Percentiles rank a stretch among this genome's conserved stretches.
These are phyloP conservation scores for Botia kubotai DNA, from an alignment of 2,797 vertebrate genomes.

Conservation along the genomic window DNA sequence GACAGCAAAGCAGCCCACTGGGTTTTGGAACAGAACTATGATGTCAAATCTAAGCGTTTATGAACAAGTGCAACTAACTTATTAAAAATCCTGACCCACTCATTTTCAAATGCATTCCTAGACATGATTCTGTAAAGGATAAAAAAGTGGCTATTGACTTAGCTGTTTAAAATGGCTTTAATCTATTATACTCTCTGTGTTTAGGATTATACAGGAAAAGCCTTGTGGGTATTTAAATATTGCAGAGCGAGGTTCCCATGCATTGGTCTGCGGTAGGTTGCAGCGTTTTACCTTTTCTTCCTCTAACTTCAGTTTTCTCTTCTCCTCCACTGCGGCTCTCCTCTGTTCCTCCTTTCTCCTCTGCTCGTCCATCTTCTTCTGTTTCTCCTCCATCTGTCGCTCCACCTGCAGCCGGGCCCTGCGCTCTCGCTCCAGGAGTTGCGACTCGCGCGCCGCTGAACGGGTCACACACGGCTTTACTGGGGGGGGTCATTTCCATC, in stretches of 20 bases:
- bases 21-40: neutral
- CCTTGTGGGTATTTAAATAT: neutral
- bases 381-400: constrained; percentile 91
- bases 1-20: neutral
- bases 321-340: constrained; percentile 89
- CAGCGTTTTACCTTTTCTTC: constrained; percentile 86
- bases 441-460: constrained; percentile 86
- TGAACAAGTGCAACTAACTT: no score
- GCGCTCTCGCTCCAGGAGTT: constrained; percentile 91
- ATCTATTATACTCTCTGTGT: constrained; percentile 3
- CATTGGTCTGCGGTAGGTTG: neutral
- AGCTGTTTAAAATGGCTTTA: neutral
- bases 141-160: neutral
- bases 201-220: constrained; percentile 17
- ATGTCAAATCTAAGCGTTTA: neutral
- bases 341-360: constrained; percentile 90
- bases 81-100: no score
- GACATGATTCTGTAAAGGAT: neutral
- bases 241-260: neutral
- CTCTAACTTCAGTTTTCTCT: constrained; percentile 89
- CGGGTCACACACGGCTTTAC: neutral
- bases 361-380: constrained; percentile 88
- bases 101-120: neutral
- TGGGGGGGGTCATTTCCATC: neutral
- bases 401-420: constrained; percentile 90